Evolutionary conservation across 92 coral and sea anemone species (phyloP), one percentile per base, ranked within the genome.

Genomic region (Plumapathes pennacea): DNA sequence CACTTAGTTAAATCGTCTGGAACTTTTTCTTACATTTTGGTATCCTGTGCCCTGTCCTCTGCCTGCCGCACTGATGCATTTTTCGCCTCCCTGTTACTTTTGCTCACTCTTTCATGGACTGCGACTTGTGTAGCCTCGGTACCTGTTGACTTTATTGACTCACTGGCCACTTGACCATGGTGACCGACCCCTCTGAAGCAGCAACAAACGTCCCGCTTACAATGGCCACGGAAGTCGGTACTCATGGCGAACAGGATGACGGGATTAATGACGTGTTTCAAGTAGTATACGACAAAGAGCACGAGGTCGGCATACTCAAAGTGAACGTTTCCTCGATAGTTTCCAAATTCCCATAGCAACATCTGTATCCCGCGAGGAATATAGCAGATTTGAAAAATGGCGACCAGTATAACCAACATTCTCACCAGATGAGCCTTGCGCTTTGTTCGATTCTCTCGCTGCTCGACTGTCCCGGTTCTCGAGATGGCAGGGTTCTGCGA

Each of bases 261-360:
- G 37, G 95, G 89, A 28, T 87, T 87, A 23, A 77, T 80, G 43
- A 77, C 62, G 56, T 87, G 89, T 39, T 82, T 87, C 14, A 83
- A 37, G 57, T 83, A 87, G 57, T 71, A 87, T 25, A 82, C 43
- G n/a, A 82, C 36, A 69, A 87, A 30, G 27, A 81, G 72, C 1
- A 60, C 61, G 20, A 55, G 62, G 14, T 60, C 41, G 31, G 74
- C 60, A 58, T 8, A 8, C 40, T 34, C 9, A 8, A 8, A n/a
- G 41, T 25, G 4, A 10, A 25, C 0, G 54, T 2, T 4, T 24
- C 11, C 7, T 50, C 32, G 7, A 14, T 8, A 53, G 51, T 18
- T 53, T 54, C 32, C 10, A 23, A 65, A 87, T 58, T 77, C 89
- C 15, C 41, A 26, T n/a, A 87, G 34, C 3, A 87, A 44, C 80